Base-by-base conservation (phyloP, 2,113 vertebrate genomes). In the Sinosuthora webbiana region DNA sequence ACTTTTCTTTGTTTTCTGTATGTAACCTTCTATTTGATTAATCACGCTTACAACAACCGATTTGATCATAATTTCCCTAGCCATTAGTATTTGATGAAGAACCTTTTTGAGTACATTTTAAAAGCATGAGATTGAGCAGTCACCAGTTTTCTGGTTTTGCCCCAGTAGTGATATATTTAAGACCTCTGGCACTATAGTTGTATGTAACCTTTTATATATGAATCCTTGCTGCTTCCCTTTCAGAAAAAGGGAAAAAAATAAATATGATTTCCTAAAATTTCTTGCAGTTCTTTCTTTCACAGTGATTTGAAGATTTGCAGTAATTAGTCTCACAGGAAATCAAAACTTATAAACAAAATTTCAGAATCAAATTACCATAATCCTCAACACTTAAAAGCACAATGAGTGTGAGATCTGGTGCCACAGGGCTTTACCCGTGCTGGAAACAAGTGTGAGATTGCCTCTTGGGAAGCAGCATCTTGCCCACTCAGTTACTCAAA, bases 251-350 rank as follows among this genome's bases (percentile, higher is more conserved):
- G 3, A 10, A 13, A 25, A 39, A 27, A 44, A n/a, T 1, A 22
- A 41, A 13, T 13, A 35, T 5, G 1, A 5, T 37, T 88, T 83
- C 16, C 42, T 20, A 3, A 37, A 83, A 93, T 15, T 81, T 94
- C 23, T 69, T 73, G 15, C 16, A 42, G 18, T 68, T 90, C 45
- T 83, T 87, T 33, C 35, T 57, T 86, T 87, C 56, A 24, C 52
- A 89, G 35, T 30, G 24, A 27, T 89, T 63, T 55, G 33, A 84
- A 65, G 55, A 41, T 11, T 83, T 81, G 41, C n/a, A 60, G 68
- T 90, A 78, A 81, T 81, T 90, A 70, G 12, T 95, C 62, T 82
- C 80, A 64, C 9, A 71, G 73, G 76, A 81, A 87, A 77, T 75
- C 30, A 67, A 24, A 93, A 90, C 14, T 82, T 84, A 15, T 44